These are phyloP conservation scores for Calcarius lapponicus DNA, from an alignment of 2,797 vertebrate genomes.

Conservation along the genomic window DNA sequence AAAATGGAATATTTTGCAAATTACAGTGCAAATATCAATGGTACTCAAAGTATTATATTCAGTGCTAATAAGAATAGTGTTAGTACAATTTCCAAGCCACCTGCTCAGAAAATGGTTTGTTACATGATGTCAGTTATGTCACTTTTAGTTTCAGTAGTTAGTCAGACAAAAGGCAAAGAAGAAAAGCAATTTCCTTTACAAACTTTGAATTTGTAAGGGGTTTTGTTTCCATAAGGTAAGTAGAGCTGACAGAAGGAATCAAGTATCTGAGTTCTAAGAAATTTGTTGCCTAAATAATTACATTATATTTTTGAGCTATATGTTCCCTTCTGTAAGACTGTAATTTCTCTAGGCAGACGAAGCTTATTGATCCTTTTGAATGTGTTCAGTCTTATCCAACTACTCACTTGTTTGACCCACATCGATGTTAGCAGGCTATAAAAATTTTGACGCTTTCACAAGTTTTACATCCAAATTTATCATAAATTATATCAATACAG, in stretches of 20 bases:
- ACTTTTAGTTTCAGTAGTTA: conserved; percentile 22
- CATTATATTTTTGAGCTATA: background rate
- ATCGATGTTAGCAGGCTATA: background rate
- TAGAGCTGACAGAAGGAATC: background rate
- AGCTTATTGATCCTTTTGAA: background rate
- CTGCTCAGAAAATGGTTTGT: conserved; percentile 2
- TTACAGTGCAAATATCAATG: background rate
- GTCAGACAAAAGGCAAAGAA: conserved; percentile 11
- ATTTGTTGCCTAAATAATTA: background rate
- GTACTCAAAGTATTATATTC: background rate
- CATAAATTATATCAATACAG: background rate
- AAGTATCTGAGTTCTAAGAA: background rate
- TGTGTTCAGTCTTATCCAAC: background rate
- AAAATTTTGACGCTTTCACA: background rate
- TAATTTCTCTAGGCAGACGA: background rate
- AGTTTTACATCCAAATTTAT: background rate
- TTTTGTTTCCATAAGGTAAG: conserved; percentile 7
- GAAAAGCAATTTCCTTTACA: conserved; percentile 26
- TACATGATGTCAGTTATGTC: background rate
- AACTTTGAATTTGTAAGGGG: background rate
- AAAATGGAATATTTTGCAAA: background rate
- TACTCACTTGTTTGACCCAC: background rate
- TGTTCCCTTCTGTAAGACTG: background rate
- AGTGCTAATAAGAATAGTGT: background rate
- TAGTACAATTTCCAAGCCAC: background rate